phyloP scores from a whole-genome alignment of 1,140 invertebrate genomes.

The Eupristina koningsbergeri region DNA sequence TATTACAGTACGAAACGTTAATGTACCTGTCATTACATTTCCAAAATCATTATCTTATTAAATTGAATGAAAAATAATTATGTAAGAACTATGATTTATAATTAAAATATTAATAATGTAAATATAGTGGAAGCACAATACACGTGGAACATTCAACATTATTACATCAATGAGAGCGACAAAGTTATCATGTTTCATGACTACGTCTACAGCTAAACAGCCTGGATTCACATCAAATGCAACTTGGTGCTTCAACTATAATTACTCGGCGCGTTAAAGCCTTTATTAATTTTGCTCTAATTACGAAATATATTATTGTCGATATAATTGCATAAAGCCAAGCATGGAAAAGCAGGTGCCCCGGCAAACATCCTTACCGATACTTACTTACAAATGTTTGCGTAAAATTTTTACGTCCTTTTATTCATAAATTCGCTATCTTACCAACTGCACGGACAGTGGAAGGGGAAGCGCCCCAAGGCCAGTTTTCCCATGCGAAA shows the following conservation, averaged over 20 bases:
- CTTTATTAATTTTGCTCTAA: constrained; percentile 23
- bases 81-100: neutral
- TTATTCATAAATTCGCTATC: neutral
- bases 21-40: too few relatives aligned
- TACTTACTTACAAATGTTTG: neutral
- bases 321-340: neutral
- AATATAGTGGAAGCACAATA: neutral
- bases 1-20: too few relatives aligned
- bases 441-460: too few relatives aligned
- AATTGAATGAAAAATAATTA: neutral
- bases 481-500: constrained; percentile 12
- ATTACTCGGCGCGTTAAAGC: constrained; percentile 5
- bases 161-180: neutral
- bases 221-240: neutral
- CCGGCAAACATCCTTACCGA: neutral
- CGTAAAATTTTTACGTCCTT: neutral
- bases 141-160: neutral
- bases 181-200: neutral
- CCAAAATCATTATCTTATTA: too few relatives aligned
- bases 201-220: neutral
- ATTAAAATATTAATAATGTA: neutral
- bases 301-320: neutral
- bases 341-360: neutral
- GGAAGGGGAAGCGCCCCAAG: too few relatives aligned
- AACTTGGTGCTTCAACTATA: constrained; percentile 5